Evolutionary conservation across 2,113 vertebrate species (phyloP), one percentile per base, ranked within the genome.

Genomic region (Oryzias curvinotus): DNA sequence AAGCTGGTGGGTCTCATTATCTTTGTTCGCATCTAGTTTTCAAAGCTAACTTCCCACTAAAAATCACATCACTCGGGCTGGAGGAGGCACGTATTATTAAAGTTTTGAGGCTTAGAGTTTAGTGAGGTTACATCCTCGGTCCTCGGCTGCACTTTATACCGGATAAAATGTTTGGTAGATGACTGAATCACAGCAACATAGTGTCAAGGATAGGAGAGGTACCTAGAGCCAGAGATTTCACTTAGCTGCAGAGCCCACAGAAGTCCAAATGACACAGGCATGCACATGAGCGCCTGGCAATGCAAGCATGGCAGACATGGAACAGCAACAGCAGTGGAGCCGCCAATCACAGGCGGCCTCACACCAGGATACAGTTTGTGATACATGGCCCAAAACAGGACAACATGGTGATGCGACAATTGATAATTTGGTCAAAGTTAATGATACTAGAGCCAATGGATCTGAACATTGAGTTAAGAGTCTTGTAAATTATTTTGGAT

Each of bases 251-350:
- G 50, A 73, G 50, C 63, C 54, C 25, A 63, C 18, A 28, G 58
- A 46, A 65, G 55, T 77, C 78, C 46, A 70, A 71, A 73, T 80
- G 59, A 85, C 73, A 82, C 43, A 46, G 71, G 81, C 72, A 65
- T 60, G 69, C 78, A 77, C 83, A 87, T 87, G 88, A 88, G 85
- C 62, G 72, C 58, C 77, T 75, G 63, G 81, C 81, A 81, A 21
- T 52, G 71, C 78, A 80, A 52, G 75, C 64, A 87, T 80, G 68
- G 83, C 69, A 84, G 81, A 78, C 88, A 84, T 78, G 65, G 78
- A 57, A 75, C 65, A 75, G 47, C 73, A 44, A 62, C 46, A 62
- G 57, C 26, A 73, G 53, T 57, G 50, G 10, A 36, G 30, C 30
- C 30, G 30, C 30, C 2, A 36, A 10, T 36, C 36, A 36, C 36